Percentiles rank a stretch among this genome's conserved stretches.
Evolutionary conservation across 2,888 invertebrate genomes (phyloP).

Genomic region (Athalia rosae): DNA sequence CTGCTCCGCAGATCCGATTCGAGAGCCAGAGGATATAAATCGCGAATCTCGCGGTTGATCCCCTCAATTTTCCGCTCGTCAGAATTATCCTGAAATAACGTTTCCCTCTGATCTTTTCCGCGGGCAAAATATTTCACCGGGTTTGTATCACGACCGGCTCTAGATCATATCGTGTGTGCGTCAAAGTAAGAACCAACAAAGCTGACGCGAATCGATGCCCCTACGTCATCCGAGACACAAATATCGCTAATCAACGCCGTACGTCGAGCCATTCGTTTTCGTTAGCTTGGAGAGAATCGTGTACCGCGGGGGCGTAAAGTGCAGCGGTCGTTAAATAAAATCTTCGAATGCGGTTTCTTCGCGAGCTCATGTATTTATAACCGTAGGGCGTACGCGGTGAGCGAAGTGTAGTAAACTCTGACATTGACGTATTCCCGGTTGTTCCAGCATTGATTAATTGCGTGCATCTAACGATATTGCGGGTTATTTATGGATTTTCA

Average conservation of each 20-base stretch:
- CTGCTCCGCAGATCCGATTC: not conserved
- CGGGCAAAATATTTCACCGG: not conserved
- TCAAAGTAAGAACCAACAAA: slow-evolving; percentile 42
- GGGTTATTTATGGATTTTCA: not conserved
- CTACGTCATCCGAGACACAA: slow-evolving; percentile 35
- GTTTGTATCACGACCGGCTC: not conserved
- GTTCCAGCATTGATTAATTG: not conserved
- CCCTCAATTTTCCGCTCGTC: not conserved
- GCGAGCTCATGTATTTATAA: not conserved
- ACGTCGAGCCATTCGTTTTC: slow-evolving; percentile 41
- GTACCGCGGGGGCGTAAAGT: slow-evolving; percentile 38
- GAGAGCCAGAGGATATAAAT: not conserved
- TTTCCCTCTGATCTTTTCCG: too few relatives aligned
- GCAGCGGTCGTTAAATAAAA: slow-evolving; percentile 1
- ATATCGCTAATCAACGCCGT: slow-evolving; percentile 43
- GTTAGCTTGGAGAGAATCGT: slow-evolving; percentile 37
- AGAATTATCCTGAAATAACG: not conserved
- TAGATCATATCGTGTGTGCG: not conserved
- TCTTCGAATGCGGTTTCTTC: slow-evolving; percentile 16
- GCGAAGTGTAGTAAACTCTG: slow-evolving; percentile 5
- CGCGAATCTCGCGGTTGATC: not conserved
- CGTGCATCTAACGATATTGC: slow-evolving; percentile 1
- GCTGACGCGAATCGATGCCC: slow-evolving; percentile 41
- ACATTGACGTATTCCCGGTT: slow-evolving; percentile 12
- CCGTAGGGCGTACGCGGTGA: not conserved